Evolutionary conservation across 2,113 vertebrate genomes (phyloP).

Genomic region (Cygnus atratus): DNA sequence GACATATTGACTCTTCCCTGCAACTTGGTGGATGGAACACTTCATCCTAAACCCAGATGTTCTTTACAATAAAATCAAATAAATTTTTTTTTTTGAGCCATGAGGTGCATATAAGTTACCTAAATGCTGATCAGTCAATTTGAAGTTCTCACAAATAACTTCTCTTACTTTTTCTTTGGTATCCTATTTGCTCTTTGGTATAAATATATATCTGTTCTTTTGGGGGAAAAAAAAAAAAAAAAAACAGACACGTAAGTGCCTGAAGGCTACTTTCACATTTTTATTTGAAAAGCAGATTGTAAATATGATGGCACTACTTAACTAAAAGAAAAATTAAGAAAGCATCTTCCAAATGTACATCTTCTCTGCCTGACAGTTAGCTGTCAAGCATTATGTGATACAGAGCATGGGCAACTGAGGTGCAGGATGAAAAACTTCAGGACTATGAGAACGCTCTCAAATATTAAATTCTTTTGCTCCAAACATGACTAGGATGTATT

Average conservation of each 20-base stretch:
- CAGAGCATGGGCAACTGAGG: neutral
- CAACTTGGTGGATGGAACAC: neutral
- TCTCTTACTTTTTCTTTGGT: neutral
- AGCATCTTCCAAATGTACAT: neutral
- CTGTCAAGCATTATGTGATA: neutral
- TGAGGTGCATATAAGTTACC: neutral
- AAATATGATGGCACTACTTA: conserved; percentile 45
- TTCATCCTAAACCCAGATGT: neutral
- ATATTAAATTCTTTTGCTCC: neutral
- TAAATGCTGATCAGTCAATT: neutral
- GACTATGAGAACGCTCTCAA: neutral
- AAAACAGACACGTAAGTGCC: neutral
- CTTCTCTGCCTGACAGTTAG: neutral
- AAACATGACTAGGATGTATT: neutral
- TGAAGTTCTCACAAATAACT: neutral
- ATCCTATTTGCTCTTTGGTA: neutral
- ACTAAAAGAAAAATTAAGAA: conserved; percentile 1
- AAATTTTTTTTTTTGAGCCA: too few relatives aligned
- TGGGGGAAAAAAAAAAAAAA: neutral
- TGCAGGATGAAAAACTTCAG: neutral
- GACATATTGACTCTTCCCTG: too few relatives aligned
- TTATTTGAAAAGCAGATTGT: conserved; percentile 57
- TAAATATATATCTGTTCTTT: neutral
- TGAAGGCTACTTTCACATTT: conserved; percentile 46
- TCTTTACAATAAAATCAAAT: neutral